phyloP scores from a whole-genome alignment of 37 sponge, comb jelly and placozoan genomes.

The Halisarca cf. caerulea region DNA sequence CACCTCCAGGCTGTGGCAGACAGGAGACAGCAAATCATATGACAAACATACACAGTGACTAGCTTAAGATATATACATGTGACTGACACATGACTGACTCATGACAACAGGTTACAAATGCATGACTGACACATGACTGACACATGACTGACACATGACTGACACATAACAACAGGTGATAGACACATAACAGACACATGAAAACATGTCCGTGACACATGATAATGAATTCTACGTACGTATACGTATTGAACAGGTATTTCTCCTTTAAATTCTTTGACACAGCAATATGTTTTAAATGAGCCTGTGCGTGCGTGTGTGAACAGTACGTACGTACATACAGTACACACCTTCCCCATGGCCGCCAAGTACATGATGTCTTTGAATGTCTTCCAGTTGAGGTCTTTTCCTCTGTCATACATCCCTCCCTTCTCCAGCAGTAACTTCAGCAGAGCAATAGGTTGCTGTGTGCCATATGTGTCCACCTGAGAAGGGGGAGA shows the following conservation, averaged over 20 bases:
- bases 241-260: no score
- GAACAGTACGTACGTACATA: no score
- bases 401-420: slow-evolving; percentile 98
- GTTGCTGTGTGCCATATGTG: slow-evolving; percentile 98
- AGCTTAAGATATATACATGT: no score
- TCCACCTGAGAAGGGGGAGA: slow-evolving; percentile 77
- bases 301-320: no score
- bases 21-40: neutral
- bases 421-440: slow-evolving; percentile 95
- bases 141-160: neutral
- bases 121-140: neutral
- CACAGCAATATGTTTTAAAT: no score
- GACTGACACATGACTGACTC: neutral
- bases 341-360: slow-evolving; percentile 90
- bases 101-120: neutral
- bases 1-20: slow-evolving; percentile 86
- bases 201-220: no score
- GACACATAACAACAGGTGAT: no score
- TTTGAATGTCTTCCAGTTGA: slow-evolving; percentile 94
- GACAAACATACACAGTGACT: no score
- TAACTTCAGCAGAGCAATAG: slow-evolving; percentile 94
- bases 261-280: no score
- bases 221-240: no score
- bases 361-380: slow-evolving; percentile 94
- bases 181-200: no score